phyloP scores from a whole-genome alignment of 2,797 vertebrate species.

The Pachyuromys duprasi region DNA sequence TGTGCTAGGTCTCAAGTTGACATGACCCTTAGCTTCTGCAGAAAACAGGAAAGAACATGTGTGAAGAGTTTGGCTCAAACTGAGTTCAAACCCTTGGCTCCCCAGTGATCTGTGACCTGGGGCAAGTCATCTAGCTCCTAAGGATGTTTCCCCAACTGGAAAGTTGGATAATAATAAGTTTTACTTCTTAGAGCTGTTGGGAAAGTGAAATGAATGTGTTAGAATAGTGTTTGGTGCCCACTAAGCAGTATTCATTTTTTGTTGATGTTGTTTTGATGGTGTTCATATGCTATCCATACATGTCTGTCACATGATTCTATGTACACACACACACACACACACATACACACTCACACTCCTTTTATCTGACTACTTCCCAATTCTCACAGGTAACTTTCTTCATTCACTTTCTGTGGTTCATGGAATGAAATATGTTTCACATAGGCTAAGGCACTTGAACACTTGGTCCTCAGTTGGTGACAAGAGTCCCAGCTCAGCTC shows the following conservation, averaged over 20 bases:
- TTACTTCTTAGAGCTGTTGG: neutral
- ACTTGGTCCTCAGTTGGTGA: neutral
- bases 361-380: neutral
- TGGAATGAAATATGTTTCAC: neutral
- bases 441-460: neutral
- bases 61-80: neutral
- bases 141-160: neutral
- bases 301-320: neutral
- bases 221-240: neutral
- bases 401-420: neutral
- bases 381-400: neutral
- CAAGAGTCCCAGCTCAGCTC: too few species aligned
- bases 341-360: neutral
- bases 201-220: conserved; percentile 6
- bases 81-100: neutral
- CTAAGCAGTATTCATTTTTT: neutral
- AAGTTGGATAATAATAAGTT: neutral
- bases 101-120: neutral
- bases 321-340: neutral
- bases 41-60: neutral
- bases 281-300: neutral
- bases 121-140: neutral
- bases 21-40: neutral
- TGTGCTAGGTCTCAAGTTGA: neutral
- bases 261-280: neutral